Conservation (phyloP, 2,797 vertebrate genomes). For the Rhinella marina region DNA sequence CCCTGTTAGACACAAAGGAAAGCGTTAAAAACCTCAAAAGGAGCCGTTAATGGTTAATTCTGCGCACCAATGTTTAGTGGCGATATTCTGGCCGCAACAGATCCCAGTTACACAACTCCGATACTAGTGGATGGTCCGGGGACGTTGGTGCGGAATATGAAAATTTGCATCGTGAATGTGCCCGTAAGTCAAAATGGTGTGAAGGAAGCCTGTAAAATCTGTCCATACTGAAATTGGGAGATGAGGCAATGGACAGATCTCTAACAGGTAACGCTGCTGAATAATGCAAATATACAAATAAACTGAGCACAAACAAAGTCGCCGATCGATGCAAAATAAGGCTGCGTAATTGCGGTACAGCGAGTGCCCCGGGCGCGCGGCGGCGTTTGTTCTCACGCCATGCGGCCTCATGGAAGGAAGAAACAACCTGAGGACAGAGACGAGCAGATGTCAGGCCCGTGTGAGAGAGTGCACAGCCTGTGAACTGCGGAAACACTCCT, state of each 20-base stretch:
- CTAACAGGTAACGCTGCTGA: no score
- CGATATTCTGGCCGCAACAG: no score
- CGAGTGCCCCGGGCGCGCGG: neutral
- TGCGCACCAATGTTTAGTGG: no score
- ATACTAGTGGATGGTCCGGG: no score
- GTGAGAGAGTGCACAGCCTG: neutral
- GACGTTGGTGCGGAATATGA: no score
- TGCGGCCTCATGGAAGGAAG: constrained; percentile 7
- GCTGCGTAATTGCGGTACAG: neutral
- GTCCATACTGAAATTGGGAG: no score
- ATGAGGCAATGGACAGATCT: neutral
- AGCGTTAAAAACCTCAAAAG: no score
- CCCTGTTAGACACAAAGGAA: constrained; percentile 76
- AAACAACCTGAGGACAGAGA: constrained; percentile 25
- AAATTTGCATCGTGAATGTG: no score
- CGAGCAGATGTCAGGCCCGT: constrained; percentile 37
- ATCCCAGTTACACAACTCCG: no score
- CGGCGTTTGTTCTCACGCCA: neutral
- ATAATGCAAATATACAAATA: neutral
- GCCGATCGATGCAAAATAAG: neutral
- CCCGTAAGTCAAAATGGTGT: no score
- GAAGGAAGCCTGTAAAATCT: no score
- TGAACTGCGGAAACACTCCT: neutral
- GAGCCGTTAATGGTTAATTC: no score
- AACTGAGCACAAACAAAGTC: neutral